Percentiles rank a stretch among this genome's conserved stretches.
Conservation (phyloP, 2,888 invertebrate species). For the Gastracanthus pulcherrimus region DNA sequence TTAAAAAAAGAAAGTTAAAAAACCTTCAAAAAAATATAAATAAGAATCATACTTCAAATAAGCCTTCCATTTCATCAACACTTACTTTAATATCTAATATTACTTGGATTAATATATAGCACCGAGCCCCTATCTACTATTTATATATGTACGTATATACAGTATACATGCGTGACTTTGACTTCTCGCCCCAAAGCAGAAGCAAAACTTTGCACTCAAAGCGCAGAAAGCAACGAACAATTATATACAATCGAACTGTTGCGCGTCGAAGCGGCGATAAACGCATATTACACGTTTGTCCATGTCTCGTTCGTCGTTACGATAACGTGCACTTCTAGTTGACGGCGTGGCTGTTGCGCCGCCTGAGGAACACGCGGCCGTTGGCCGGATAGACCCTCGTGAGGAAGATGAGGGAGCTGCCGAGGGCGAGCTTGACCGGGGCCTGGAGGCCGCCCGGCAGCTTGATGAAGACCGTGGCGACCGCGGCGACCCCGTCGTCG, state of each 20-base stretch:
- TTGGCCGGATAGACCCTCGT: slow-evolving; percentile 82
- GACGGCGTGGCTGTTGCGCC: slow-evolving; percentile 80
- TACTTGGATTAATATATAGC: slow-evolving; percentile 7
- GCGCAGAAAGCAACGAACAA: not conserved
- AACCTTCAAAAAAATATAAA: not conserved
- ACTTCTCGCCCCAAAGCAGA: not conserved
- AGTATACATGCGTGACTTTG: not conserved
- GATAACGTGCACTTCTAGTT: slow-evolving; percentile 58
- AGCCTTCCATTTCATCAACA: too few relatives aligned
- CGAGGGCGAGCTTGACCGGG: slow-evolving; percentile 88
- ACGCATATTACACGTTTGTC: too few relatives aligned
- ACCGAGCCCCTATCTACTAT: not conserved
- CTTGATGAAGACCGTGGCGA: slow-evolving; percentile 93
- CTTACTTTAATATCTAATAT: not conserved
- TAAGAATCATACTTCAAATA: not conserved
- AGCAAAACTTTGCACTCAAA: too few relatives aligned
- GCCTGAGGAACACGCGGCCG: slow-evolving; percentile 81
- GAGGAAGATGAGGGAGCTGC: slow-evolving; percentile 88
- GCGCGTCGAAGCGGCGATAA: not conserved
- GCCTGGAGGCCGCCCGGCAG: slow-evolving; percentile 91
- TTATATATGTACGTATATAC: not conserved
- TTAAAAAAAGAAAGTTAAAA: not conserved
- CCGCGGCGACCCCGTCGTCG: slow-evolving; percentile 92
- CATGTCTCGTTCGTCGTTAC: too few relatives aligned
- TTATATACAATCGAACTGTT: slow-evolving; percentile 5